Conservation (phyloP, 2,888 invertebrate species). For the Ormia ochracea region DNA sequence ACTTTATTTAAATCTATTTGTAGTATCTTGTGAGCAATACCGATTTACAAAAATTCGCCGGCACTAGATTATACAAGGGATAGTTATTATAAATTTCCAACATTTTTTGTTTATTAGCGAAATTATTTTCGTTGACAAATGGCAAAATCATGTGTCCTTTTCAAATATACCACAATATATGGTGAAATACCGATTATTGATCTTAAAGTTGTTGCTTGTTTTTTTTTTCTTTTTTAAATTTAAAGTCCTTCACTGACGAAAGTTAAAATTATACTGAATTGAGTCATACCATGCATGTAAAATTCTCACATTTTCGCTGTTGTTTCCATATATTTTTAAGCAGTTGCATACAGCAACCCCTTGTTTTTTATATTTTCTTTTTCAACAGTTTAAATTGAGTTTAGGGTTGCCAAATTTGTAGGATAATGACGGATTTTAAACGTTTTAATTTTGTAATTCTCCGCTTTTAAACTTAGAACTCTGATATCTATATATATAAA, state of each 20-base stretch:
- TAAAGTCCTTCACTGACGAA: slow-evolving; percentile 43
- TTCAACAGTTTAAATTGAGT: background rate
- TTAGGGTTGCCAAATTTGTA: background rate
- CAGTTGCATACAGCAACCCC: slow-evolving; percentile 27
- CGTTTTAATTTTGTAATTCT: too few relatives aligned
- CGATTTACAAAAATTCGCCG: slow-evolving; percentile 64
- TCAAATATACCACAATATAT: background rate
- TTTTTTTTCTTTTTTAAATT: background rate
- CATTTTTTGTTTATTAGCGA: slow-evolving; percentile 63
- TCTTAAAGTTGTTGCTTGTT: background rate
- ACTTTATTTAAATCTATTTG: background rate
- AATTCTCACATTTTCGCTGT: background rate
- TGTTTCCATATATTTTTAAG: background rate
- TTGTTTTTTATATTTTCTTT: background rate
- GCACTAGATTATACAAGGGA: slow-evolving; percentile 65
- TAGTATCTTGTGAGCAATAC: slow-evolving; percentile 32
- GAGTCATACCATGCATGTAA: background rate
- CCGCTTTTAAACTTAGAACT: too few relatives aligned
- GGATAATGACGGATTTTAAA: too few relatives aligned
- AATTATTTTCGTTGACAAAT: slow-evolving; percentile 63
- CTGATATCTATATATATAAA: too few relatives aligned
- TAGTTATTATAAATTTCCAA: slow-evolving; percentile 65
- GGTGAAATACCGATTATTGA: background rate
- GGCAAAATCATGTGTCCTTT: slow-evolving; percentile 65
- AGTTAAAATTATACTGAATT: slow-evolving; percentile 61